Conservation (phyloP, 2,888 invertebrate species). For the Athrips mouffetella region DNA sequence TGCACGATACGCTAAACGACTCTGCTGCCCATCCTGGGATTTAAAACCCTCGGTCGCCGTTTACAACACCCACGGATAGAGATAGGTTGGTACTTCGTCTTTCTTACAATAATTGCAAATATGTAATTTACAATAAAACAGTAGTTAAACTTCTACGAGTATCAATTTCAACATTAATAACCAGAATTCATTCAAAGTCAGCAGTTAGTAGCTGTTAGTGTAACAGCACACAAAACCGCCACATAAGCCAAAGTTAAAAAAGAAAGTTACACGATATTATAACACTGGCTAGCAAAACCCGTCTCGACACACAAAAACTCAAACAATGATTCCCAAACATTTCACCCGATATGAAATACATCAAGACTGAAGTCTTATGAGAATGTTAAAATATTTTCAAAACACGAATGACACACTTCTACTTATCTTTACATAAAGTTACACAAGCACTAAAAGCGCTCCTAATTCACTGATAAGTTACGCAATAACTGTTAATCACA, state of each 20-base stretch:
- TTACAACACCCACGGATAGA: too few relatives aligned
- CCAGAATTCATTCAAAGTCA: constrained; percentile 69
- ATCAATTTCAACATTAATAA: too few relatives aligned
- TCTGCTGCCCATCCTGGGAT: too few relatives aligned
- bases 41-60: too few relatives aligned
- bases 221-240: constrained; percentile 66
- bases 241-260: constrained; percentile 22
- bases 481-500: constrained; percentile 43
- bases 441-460: constrained; percentile 22
- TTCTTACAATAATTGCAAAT: too few relatives aligned
- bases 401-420: constrained; percentile 26
- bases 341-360: constrained; percentile 33
- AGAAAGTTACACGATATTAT: constrained; percentile 20
- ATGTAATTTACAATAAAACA: too few relatives aligned
- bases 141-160: too few relatives aligned
- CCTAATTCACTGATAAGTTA: constrained; percentile 30
- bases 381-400: constrained; percentile 33
- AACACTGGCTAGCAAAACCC: constrained; percentile 1
- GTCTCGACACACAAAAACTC: constrained; percentile 12
- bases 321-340: constrained; percentile 27
- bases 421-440: constrained; percentile 22
- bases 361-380: constrained; percentile 24
- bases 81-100: too few relatives aligned
- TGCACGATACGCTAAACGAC: too few relatives aligned
- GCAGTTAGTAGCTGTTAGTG: constrained; percentile 77